Conservation (phyloP, 2,797 vertebrate genomes). For the Sparus aurata region DNA sequence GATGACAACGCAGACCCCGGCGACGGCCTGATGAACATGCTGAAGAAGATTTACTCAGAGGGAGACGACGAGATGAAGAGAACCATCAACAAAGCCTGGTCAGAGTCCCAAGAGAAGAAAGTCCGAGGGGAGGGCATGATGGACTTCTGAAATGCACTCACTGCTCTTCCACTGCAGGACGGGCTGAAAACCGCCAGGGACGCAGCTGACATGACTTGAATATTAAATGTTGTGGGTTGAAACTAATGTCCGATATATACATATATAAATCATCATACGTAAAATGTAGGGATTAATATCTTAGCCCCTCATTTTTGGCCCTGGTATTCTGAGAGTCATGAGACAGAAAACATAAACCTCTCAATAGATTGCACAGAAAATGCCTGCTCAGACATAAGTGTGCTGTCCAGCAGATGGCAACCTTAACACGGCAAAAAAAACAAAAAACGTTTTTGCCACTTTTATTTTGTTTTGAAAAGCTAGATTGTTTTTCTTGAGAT, state of each 20-base stretch:
- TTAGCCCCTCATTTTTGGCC: constrained; percentile 5
- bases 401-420: constrained; percentile 31
- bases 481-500: not conserved
- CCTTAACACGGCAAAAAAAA: not conserved
- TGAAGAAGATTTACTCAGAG: constrained; percentile 97
- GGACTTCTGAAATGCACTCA: constrained; percentile 85
- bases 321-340: not conserved
- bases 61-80: constrained; percentile 99
- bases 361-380: not conserved
- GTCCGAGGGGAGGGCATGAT: constrained; percentile 89
- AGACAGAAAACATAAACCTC: not conserved
- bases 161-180: constrained; percentile 23
- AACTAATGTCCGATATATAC: constrained; percentile 4
- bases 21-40: constrained; percentile 95
- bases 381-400: not conserved
- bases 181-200: constrained; percentile 17
- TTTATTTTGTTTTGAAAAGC: no score
- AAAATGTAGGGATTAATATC: not conserved
- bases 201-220: constrained; percentile 38
- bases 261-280: constrained; percentile 13
- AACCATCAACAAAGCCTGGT: constrained; percentile 98
- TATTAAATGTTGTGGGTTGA: constrained; percentile 21
- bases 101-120: constrained; percentile 97
- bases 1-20: constrained; percentile 91
- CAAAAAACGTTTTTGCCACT: no score